Conservation (phyloP, 2,797 vertebrate species). For the Cheirogaleus major region DNA sequence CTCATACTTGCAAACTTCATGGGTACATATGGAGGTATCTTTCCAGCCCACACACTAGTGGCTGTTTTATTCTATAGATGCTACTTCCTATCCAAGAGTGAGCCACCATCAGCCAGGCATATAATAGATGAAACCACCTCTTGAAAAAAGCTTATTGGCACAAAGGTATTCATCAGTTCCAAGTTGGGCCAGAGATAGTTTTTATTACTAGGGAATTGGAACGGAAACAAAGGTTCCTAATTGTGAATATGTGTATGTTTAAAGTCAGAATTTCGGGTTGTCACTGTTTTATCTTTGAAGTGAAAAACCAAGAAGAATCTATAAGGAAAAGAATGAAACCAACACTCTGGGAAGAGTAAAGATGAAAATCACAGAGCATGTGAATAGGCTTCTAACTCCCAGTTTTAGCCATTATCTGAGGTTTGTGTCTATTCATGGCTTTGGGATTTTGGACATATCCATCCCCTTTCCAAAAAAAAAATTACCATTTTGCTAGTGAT, state of each 20-base stretch:
- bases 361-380: neutral
- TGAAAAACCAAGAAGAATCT: neutral
- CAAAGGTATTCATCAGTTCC: neutral
- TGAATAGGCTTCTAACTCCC: neutral
- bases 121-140: neutral
- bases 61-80: neutral
- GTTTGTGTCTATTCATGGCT: neutral
- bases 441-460: neutral
- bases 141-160: neutral
- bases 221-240: neutral
- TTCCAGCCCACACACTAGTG: neutral
- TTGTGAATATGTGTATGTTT: neutral
- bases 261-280: neutral
- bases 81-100: neutral
- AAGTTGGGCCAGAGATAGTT: neutral
- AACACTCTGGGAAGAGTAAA: neutral
- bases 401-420: neutral
- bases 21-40: neutral
- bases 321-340: neutral
- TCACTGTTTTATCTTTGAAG: neutral
- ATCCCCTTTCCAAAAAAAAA: neutral
- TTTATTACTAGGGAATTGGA: neutral
- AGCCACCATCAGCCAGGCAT: neutral
- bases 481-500: neutral
- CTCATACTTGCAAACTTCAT: neutral